Percentiles rank a stretch among this genome's conserved stretches.
Evolutionary conservation across 1,140 invertebrate genomes (phyloP).

Genomic region (Lamellibrachia luymesi): DNA sequence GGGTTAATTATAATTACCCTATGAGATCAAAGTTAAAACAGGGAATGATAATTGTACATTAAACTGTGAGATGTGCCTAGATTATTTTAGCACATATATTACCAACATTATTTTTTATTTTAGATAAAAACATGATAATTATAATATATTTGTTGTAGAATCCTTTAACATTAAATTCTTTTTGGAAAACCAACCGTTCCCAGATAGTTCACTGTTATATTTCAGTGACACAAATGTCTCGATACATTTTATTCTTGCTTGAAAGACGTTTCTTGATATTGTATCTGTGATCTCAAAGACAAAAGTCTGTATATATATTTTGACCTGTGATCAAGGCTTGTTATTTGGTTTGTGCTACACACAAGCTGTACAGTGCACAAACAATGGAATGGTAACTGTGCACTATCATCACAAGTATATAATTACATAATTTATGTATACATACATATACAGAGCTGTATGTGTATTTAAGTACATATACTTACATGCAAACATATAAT

Average conservation of each 20-base stretch:
- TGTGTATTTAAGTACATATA: background rate
- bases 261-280: background rate
- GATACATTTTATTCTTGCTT: background rate
- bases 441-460: background rate
- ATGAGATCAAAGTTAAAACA: background rate
- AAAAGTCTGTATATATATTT: background rate
- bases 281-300: background rate
- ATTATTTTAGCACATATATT: background rate
- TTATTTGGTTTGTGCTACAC: background rate
- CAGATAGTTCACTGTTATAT: background rate
- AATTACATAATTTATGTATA: background rate
- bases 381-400: background rate
- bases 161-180: background rate
- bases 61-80: background rate
- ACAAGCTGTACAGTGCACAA: background rate
- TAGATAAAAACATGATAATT: background rate
- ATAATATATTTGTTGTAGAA: background rate
- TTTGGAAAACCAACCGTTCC: background rate
- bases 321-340: background rate
- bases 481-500: background rate
- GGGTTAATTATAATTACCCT: background rate
- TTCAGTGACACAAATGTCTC: background rate
- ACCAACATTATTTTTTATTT: background rate
- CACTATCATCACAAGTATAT: background rate
- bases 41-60: background rate